These are phyloP conservation scores for Pogonomyrmex barbatus DNA, from an alignment of 1,140 invertebrate species.

Conservation along the genomic window DNA sequence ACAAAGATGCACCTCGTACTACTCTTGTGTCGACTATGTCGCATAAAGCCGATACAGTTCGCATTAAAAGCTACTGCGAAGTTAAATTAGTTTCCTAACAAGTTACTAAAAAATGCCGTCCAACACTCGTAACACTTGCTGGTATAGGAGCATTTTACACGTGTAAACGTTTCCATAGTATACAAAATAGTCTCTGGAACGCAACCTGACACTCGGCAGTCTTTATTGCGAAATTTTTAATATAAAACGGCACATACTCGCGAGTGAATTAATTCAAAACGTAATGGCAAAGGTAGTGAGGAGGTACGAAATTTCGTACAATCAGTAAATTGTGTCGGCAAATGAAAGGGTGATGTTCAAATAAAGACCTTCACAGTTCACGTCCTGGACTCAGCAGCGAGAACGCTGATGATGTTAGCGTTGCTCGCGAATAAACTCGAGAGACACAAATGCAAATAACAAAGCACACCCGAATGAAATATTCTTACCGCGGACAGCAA, in stretches of 20 bases:
- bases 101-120: constrained; percentile 71
- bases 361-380: constrained; percentile 44
- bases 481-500: constrained; percentile 44
- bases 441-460: constrained; percentile 57
- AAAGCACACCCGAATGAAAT: constrained; percentile 54
- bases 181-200: not conserved
- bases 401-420: constrained; percentile 53
- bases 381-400: constrained; percentile 19
- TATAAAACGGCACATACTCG: constrained; percentile 12
- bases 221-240: constrained; percentile 50
- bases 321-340: constrained; percentile 50
- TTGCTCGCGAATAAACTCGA: constrained; percentile 51
- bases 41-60: constrained; percentile 62
- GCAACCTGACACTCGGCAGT: not conserved
- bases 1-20: constrained; percentile 46
- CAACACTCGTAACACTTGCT: constrained; percentile 44
- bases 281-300: constrained; percentile 28
- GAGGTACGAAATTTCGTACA: constrained; percentile 38
- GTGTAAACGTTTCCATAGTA: constrained; percentile 36
- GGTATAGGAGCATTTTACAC: constrained; percentile 48
- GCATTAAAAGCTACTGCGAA: constrained; percentile 68
- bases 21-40: constrained; percentile 56
- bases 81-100: constrained; percentile 76
- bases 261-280: constrained; percentile 39
- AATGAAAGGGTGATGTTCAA: constrained; percentile 55